phyloP scores from a whole-genome alignment of 2,888 invertebrate genomes.

The Chymomyza amoena region DNA sequence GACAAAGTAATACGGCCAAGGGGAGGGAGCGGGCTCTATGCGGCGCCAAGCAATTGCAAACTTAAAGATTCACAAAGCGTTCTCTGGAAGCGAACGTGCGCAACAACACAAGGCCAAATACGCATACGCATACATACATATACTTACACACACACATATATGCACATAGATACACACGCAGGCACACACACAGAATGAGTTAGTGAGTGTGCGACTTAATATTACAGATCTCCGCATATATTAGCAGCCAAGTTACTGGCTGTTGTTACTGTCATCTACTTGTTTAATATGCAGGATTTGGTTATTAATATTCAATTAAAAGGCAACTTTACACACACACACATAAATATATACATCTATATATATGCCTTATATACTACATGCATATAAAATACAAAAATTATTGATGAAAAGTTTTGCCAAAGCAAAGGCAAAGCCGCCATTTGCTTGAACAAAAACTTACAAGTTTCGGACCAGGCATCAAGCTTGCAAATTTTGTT shows the following conservation, averaged over 20 bases:
- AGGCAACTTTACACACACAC: constrained; percentile 38
- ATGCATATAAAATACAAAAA: too few relatives aligned
- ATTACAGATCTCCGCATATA: background rate
- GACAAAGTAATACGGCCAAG: background rate
- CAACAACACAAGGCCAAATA: background rate
- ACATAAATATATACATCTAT: constrained; percentile 6
- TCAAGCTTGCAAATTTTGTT: background rate
- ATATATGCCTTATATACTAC: background rate
- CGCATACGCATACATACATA: background rate
- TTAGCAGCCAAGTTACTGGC: constrained; percentile 8
- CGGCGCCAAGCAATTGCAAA: background rate
- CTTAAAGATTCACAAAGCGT: background rate
- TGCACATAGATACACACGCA: constrained; percentile 1
- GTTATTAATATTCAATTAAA: constrained; percentile 71
- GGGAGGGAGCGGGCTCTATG: too few relatives aligned
- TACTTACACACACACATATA: background rate
- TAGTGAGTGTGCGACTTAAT: background rate
- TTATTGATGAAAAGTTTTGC: background rate
- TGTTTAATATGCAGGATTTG: constrained; percentile 66
- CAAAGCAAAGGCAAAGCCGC: background rate
- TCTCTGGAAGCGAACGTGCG: background rate
- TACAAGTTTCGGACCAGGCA: background rate
- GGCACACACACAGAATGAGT: background rate
- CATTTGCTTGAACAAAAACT: background rate
- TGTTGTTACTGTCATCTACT: constrained; percentile 41